These are phyloP conservation scores for Lophius americanus DNA, from an alignment of 2,797 vertebrate genomes.

Conservation along the genomic window DNA sequence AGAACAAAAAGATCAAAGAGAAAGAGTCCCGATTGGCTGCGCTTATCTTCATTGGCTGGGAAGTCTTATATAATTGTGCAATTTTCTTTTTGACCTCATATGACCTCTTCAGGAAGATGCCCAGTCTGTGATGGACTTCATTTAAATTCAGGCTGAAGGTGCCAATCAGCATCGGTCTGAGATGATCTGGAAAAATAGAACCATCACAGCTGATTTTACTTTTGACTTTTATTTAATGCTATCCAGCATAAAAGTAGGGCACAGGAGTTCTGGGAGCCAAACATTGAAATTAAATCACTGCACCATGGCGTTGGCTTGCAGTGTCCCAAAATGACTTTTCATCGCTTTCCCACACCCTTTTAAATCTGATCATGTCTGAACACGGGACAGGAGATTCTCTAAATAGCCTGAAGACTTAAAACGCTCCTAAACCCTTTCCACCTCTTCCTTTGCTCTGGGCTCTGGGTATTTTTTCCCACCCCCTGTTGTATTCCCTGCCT, in stretches of 20 bases:
- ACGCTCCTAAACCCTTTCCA: constrained; percentile 17
- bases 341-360: constrained; percentile 49
- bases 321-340: constrained; percentile 57
- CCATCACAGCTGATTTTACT: constrained; percentile 32
- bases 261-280: constrained; percentile 57
- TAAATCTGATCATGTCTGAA: constrained; percentile 42
- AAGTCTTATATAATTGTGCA: background rate
- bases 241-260: constrained; percentile 60
- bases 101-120: constrained; percentile 17
- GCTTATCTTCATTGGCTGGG: constrained; percentile 7
- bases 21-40: background rate
- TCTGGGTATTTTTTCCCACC: constrained; percentile 6
- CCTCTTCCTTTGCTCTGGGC: constrained; percentile 17
- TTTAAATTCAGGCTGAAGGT: constrained; percentile 34
- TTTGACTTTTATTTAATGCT: constrained; percentile 55
- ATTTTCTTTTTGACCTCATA: background rate
- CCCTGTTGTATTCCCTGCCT: background rate
- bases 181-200: constrained; percentile 49
- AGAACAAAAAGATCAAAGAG: constrained; percentile 11
- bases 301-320: constrained; percentile 43
- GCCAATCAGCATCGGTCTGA: constrained; percentile 16
- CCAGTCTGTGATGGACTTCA: constrained; percentile 30
- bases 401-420: constrained; percentile 17
- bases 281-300: constrained; percentile 59
- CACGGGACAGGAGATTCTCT: constrained; percentile 21